Percentiles rank a stretch among this genome's conserved stretches.
These are phyloP conservation scores for Macrotis lagotis DNA, from an alignment of 2,113 vertebrate genomes.

Conservation along the genomic window DNA sequence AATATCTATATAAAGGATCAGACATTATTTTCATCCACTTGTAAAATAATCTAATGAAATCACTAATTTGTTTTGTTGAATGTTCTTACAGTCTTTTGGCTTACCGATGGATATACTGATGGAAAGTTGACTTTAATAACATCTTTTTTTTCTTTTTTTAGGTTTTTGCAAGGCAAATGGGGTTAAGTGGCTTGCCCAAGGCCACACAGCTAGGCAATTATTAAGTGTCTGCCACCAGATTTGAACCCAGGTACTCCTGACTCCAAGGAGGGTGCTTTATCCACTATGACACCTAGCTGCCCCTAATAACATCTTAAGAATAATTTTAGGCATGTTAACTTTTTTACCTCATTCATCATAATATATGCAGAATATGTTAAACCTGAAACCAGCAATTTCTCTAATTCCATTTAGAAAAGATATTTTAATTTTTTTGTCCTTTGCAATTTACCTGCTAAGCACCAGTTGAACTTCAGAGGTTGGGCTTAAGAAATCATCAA, in stretches of 20 bases:
- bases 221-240: too few relatives aligned
- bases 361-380: background rate
- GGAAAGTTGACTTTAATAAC: background rate
- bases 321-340: background rate
- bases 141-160: too few relatives aligned
- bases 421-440: background rate
- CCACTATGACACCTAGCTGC: too few relatives aligned
- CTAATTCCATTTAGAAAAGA: background rate
- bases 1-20: background rate
- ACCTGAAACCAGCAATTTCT: background rate
- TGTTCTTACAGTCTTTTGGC: background rate
- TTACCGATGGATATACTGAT: background rate
- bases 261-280: too few relatives aligned
- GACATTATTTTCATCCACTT: background rate
- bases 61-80: background rate
- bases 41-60: background rate
- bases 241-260: too few relatives aligned
- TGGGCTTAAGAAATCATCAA: conserved; percentile 47
- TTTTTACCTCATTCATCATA: background rate
- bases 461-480: conserved; percentile 52
- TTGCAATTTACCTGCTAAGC: conserved; percentile 76
- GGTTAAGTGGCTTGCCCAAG: too few relatives aligned
- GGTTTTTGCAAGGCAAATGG: too few relatives aligned
- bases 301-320: background rate
- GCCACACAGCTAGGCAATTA: too few relatives aligned